Percentiles rank a stretch among this genome's conserved stretches.
phyloP scores from a whole-genome alignment of 2,888 invertebrate species.

The Mycogona germanica region DNA sequence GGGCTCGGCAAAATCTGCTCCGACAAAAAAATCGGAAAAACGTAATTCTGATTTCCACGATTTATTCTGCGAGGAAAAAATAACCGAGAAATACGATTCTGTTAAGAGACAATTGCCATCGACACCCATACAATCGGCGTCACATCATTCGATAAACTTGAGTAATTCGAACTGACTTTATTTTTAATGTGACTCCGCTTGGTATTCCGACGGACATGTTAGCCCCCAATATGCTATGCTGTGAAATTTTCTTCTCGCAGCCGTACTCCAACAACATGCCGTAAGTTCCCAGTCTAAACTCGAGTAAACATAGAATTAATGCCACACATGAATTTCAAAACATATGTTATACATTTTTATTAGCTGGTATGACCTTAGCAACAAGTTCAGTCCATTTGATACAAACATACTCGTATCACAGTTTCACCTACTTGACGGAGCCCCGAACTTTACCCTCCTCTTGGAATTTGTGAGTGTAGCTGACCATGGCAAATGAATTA shows the following conservation, averaged over 20 bases:
- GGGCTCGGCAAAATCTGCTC: conserved; percentile 83
- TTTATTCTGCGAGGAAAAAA: conserved; percentile 47
- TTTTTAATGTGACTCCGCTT: conserved; percentile 73
- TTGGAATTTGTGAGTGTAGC: conserved; percentile 64
- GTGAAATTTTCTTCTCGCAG: conserved; percentile 81
- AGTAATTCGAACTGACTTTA: conserved; percentile 48
- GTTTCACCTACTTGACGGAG: conserved; percentile 68
- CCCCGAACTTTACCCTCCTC: conserved; percentile 66
- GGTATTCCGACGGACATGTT: conserved; percentile 74
- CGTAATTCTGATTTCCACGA: conserved; percentile 74
- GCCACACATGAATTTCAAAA: background rate
- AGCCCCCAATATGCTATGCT: conserved; percentile 75
- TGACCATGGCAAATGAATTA: conserved; percentile 33
- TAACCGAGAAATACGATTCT: background rate
- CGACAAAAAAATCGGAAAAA: conserved; percentile 79
- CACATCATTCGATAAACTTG: too few relatives aligned
- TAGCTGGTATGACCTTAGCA: conserved; percentile 23
- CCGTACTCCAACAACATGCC: conserved; percentile 82
- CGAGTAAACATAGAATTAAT: background rate
- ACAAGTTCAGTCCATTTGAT: too few relatives aligned
- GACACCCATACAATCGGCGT: background rate
- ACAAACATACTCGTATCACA: too few relatives aligned
- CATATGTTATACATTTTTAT: background rate
- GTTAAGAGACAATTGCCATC: background rate
- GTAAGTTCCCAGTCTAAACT: conserved; percentile 65